A percentile compares a stretch with the other conserved stretches of the same genome.
These are phyloP conservation scores for Hirtodrosophila cameraria DNA, from an alignment of 2,888 invertebrate genomes.

Conservation along the genomic window DNA sequence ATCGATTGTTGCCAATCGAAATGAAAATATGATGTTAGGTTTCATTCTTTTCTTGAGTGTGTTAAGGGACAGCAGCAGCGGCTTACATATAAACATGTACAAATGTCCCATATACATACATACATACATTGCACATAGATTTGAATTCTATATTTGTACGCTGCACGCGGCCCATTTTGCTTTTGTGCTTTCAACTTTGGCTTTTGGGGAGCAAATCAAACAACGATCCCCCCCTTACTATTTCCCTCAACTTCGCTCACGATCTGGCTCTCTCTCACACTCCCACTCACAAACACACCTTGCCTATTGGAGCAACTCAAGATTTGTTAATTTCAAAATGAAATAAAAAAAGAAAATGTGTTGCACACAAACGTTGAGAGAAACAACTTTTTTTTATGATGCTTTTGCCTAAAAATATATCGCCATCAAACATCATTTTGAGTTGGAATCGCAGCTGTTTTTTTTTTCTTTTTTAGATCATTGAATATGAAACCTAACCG, in stretches of 20 bases:
- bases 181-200: slow-evolving; percentile 45
- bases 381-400: slow-evolving; percentile 49
- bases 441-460: slow-evolving; percentile 63
- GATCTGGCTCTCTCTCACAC: not conserved
- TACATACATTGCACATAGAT: not conserved
- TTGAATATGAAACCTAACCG: slow-evolving; percentile 20
- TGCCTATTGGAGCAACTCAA: slow-evolving; percentile 51
- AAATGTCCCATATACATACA: not conserved
- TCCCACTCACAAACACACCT: slow-evolving; percentile 28
- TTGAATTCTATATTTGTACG: slow-evolving; percentile 27
- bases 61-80: no score
- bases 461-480: slow-evolving; percentile 7
- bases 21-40: no score
- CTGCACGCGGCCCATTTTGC: slow-evolving; percentile 40
- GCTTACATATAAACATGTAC: not conserved
- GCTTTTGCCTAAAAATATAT: slow-evolving; percentile 71
- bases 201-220: slow-evolving; percentile 39
- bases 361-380: slow-evolving; percentile 4
- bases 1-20: no score
- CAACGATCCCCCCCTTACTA: slow-evolving; percentile 7
- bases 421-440: slow-evolving; percentile 41
- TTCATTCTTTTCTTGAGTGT: no score
- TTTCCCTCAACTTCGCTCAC: not conserved
- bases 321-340: slow-evolving; percentile 35
- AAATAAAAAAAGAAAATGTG: slow-evolving; percentile 5